Evolutionary conservation across 2,113 vertebrate genomes (phyloP).

Genomic region (Thalassarche chlororhynchos): DNA sequence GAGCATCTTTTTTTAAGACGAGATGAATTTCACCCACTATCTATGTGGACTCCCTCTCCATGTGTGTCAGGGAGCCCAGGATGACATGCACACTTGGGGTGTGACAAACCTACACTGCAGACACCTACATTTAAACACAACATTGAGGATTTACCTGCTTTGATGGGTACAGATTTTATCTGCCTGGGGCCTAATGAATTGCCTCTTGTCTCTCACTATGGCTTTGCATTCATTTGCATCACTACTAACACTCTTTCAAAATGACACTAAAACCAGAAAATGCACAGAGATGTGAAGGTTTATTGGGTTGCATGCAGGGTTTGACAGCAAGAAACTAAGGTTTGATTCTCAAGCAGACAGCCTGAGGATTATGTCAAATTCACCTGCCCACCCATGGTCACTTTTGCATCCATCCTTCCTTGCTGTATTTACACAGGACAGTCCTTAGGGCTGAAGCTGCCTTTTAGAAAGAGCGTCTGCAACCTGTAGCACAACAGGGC

Average conservation of each 20-base stretch:
- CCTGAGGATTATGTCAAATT: neutral
- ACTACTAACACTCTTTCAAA: neutral
- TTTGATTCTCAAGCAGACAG: neutral
- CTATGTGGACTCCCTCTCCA: neutral
- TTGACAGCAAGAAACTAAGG: neutral
- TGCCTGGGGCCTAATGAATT: neutral
- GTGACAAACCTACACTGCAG: neutral
- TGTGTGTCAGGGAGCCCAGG: neutral
- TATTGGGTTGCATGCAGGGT: neutral
- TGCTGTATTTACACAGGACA: neutral
- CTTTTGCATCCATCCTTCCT: neutral
- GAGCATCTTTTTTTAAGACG: neutral
- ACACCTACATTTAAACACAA: neutral
- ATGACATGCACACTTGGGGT: fast-evolving
- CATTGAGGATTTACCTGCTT: neutral
- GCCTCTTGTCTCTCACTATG: neutral
- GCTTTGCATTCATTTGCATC: neutral
- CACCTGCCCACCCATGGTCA: neutral
- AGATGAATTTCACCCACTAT: neutral
- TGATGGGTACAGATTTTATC: neutral
- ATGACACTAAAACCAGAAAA: neutral
- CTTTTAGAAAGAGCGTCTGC: neutral
- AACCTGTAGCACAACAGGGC: neutral
- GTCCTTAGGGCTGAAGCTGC: neutral
- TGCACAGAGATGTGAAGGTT: neutral